Conservation (phyloP, 1,140 invertebrate species). For the Cheumatopsyche charites region DNA sequence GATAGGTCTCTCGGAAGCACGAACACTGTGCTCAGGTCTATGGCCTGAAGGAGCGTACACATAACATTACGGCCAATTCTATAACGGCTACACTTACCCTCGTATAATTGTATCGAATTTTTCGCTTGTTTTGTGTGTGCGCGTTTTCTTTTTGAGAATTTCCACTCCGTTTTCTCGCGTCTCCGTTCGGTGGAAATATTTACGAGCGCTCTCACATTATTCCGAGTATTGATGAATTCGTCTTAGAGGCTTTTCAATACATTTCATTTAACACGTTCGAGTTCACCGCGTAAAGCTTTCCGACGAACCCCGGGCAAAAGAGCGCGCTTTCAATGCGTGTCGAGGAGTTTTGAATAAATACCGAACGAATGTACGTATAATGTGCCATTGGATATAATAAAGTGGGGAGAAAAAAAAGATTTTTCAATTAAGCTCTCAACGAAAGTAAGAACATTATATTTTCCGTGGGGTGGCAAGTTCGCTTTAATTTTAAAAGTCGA, state of each 20-base stretch:
- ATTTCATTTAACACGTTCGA: slow-evolving; percentile 23
- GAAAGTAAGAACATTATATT: not conserved
- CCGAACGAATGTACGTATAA: not conserved
- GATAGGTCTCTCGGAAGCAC: slow-evolving; percentile 27
- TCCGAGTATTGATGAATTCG: slow-evolving; percentile 8
- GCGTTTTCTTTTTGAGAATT: too few species aligned
- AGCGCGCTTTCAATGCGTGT: not conserved
- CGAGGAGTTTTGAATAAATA: slow-evolving; percentile 3
- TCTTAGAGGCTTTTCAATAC: slow-evolving; percentile 1
- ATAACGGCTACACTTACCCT: not conserved
- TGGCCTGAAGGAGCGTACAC: slow-evolving; percentile 6
- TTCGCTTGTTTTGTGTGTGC: not conserved
- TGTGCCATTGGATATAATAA: too few species aligned
- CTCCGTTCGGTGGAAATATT: not conserved
- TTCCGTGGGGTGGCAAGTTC: too few species aligned
- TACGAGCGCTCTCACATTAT: not conserved
- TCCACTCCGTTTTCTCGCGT: too few species aligned
- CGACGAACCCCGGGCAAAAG: not conserved
- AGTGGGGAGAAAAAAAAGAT: not conserved
- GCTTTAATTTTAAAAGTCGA: not conserved
- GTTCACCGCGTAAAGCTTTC: slow-evolving; percentile 7
- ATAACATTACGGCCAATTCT: slow-evolving; percentile 16
- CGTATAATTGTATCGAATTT: slow-evolving; percentile 4
- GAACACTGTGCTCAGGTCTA: slow-evolving; percentile 17
- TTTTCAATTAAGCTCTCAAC: slow-evolving; percentile 11